A percentile compares a stretch with the other conserved stretches of the same genome.
These are phyloP conservation scores for Neosilurus mollespiculum DNA, from an alignment of 2,797 vertebrate genomes.

Conservation along the genomic window DNA sequence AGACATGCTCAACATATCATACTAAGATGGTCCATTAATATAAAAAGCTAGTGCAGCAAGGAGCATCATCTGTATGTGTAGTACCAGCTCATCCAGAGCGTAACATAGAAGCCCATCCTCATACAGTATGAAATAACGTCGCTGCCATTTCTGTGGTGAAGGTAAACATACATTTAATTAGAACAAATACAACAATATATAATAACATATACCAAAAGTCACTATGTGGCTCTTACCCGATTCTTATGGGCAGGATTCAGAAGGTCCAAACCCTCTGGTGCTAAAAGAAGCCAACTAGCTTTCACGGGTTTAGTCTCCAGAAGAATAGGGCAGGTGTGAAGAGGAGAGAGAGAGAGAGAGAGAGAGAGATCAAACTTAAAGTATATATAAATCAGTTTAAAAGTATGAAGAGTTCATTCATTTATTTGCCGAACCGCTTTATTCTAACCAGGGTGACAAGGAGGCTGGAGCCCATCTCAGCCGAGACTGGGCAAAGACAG, in stretches of 20 bases:
- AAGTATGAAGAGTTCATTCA: too few species aligned
- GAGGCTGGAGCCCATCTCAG: too few species aligned
- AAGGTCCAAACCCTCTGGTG: conserved; percentile 37
- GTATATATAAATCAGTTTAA: too few species aligned
- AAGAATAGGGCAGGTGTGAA: not conserved
- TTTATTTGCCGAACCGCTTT: too few species aligned
- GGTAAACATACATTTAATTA: not conserved
- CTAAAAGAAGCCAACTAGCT: conserved; percentile 48
- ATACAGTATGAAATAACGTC: conserved; percentile 94
- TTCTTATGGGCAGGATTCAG: conserved; percentile 21
- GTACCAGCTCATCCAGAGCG: conserved; percentile 94
- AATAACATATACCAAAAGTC: not conserved
- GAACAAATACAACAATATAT: not conserved
- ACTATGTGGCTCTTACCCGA: conserved; percentile 11
- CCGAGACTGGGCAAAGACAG: too few species aligned
- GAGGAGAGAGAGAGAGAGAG: not conserved
- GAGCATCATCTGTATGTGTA: conserved; percentile 44
- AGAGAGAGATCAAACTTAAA: too few species aligned
- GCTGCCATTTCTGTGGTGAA: conserved; percentile 88
- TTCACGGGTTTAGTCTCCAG: conserved; percentile 33
- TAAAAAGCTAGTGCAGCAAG: not conserved
- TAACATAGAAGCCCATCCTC: conserved; percentile 91
- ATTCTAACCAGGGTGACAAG: too few species aligned
- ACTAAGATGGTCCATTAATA: not conserved
- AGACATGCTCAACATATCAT: not conserved